Evolutionary conservation across 92 coral and sea anemone genomes (phyloP), one percentile per base, ranked within the genome.

Genomic region (Phenganax marumi): DNA sequence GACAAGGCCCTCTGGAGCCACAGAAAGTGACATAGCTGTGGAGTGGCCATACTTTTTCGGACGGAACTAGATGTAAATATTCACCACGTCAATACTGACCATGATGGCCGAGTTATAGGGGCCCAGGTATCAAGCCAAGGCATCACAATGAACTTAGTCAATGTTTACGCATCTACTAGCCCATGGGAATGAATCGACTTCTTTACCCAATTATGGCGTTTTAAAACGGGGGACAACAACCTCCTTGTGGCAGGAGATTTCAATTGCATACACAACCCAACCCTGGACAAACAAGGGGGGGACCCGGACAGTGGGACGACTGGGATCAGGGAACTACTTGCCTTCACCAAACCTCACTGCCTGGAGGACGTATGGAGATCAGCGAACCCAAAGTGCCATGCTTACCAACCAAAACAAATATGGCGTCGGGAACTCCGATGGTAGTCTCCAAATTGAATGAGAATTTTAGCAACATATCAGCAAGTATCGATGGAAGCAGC

Each of bases 141-240:
- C 0, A 6, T 56, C 6, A 23, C 11, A 1, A 0, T 89, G 0
- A 86, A 89, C 53, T 0, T 85, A 0, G 58, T 85, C 0, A 85
- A 85, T 24, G 71, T 85, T 6, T 85, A 85, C 48, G 91, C 89
- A 0, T 89, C 89, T 0, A 76, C 56, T 0, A 13, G 18, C 16
- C 19, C 54, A 7, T 26, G 54, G 10, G 91, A 81, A 9, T 62
- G 85, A 10, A 76, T 74, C 4, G 13, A 12, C 2, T 89, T 80
- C 50, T 76, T 85, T 65, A 52, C 64, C 8, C 9, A 12, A 0
- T 18, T 89, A 0, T 82, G 62, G 19, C 75, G 76, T 0, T 75
- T 1, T 53, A 70, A 76, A 2, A 10, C 83, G 3, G 75, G 80
- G 0, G 64, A 74, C 9, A 63, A 25, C 1, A 70, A 61, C 7